phyloP scores from a whole-genome alignment of 2,888 invertebrate species.

The Meta bourneti region DNA sequence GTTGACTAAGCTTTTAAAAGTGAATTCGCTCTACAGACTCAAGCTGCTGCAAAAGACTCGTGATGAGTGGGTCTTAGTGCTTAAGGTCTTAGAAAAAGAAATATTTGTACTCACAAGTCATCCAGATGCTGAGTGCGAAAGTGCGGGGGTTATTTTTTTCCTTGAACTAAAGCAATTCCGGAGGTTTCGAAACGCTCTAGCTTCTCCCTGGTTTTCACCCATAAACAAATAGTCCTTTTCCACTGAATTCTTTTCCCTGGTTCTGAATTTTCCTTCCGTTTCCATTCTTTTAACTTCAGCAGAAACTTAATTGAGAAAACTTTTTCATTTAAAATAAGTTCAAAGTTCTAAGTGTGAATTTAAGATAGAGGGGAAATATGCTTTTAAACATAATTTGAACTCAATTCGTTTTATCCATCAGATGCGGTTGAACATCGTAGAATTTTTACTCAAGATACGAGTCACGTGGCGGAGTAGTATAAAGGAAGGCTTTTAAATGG shows the following conservation, averaged over 20 bases:
- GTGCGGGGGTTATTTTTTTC: neutral
- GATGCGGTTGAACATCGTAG: too few relatives aligned
- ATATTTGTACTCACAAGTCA: neutral
- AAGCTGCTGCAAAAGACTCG: neutral
- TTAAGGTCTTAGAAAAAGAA: neutral
- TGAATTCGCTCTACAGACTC: neutral
- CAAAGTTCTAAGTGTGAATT: neutral
- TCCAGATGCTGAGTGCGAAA: neutral
- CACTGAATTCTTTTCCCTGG: neutral
- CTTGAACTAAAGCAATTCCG: neutral
- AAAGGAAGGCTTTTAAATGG: too few relatives aligned
- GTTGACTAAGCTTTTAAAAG: neutral
- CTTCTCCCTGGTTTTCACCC: neutral
- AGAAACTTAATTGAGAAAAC: neutral
- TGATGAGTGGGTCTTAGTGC: neutral
- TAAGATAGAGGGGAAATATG: too few relatives aligned
- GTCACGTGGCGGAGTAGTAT: too few relatives aligned
- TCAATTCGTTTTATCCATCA: too few relatives aligned
- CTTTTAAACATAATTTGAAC: too few relatives aligned
- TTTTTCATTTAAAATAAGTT: neutral
- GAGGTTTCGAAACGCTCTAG: neutral
- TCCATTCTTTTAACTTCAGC: neutral
- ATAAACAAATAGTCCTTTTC: neutral
- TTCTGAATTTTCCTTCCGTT: neutral
- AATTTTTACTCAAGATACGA: too few relatives aligned